phyloP scores from a whole-genome alignment of 2,888 invertebrate genomes.

The Mythimna ferrago region DNA sequence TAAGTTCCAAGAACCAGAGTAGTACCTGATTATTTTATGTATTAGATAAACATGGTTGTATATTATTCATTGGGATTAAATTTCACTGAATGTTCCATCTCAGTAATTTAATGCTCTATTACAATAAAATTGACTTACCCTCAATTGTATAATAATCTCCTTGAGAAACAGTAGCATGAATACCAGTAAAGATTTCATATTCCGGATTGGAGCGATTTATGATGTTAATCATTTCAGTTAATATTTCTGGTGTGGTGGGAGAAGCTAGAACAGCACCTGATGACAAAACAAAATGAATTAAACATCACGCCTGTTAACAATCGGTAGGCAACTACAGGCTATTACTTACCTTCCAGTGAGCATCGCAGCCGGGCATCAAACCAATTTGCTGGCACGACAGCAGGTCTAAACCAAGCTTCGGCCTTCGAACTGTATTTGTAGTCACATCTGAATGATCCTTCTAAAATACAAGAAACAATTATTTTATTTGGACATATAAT shows the following conservation, averaged over 20 bases:
- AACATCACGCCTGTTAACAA: not conserved
- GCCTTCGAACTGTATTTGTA: slow-evolving; percentile 26
- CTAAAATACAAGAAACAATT: slow-evolving; percentile 15
- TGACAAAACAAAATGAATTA: not conserved
- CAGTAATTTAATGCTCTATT: not conserved
- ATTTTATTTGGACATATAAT: not conserved
- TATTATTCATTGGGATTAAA: no score
- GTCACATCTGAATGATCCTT: slow-evolving; percentile 40
- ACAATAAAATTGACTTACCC: slow-evolving; percentile 24
- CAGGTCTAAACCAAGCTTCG: slow-evolving; percentile 32
- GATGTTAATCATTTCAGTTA: slow-evolving; percentile 33
- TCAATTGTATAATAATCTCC: slow-evolving; percentile 45
- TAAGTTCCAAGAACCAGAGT: no score
- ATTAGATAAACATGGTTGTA: no score
- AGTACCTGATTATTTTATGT: no score
- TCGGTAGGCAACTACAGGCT: not conserved
- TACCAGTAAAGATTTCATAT: slow-evolving; percentile 47
- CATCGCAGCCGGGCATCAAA: slow-evolving; percentile 34
- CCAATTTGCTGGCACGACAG: slow-evolving; percentile 38
- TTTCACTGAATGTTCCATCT: no score
- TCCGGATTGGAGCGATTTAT: slow-evolving; percentile 18
- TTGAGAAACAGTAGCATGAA: slow-evolving; percentile 51
- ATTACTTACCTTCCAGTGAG: slow-evolving; percentile 34
- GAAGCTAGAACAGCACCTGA: slow-evolving; percentile 49
- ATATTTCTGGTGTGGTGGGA: slow-evolving; percentile 32